phyloP scores from a whole-genome alignment of 2,797 vertebrate genomes.

The Bradypodion pumilum region DNA sequence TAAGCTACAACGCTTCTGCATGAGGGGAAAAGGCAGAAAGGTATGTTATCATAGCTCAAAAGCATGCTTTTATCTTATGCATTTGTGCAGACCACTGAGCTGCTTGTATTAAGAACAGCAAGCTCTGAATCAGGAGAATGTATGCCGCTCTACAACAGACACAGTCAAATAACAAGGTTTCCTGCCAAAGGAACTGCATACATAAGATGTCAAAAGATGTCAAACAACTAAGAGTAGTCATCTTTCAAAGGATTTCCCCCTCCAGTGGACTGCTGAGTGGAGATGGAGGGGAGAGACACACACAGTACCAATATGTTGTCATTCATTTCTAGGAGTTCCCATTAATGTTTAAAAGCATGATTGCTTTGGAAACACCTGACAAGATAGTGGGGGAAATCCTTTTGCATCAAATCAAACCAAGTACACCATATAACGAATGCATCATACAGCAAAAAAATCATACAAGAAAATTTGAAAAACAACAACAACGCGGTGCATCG shows the following conservation, averaged over 20 bases:
- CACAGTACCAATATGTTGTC: background rate
- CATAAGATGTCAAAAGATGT: background rate
- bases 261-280: background rate
- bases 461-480: too few relatives aligned
- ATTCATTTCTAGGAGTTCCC: conserved; percentile 10
- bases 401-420: conserved; percentile 14
- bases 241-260: background rate
- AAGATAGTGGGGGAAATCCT: background rate
- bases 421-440: too few relatives aligned
- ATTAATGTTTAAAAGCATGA: background rate
- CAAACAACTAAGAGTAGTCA: background rate
- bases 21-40: too few relatives aligned
- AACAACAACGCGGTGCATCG: too few relatives aligned
- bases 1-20: too few relatives aligned
- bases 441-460: too few relatives aligned
- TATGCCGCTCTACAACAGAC: background rate
- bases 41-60: background rate
- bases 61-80: background rate
- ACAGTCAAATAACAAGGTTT: background rate
- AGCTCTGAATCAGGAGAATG: background rate
- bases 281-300: too few relatives aligned
- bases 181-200: too few relatives aligned
- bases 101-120: background rate
- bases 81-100: background rate
- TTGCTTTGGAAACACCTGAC: conserved; percentile 1